phyloP scores from a whole-genome alignment of 2,797 vertebrate genomes.

The Onychomys torridus region DNA sequence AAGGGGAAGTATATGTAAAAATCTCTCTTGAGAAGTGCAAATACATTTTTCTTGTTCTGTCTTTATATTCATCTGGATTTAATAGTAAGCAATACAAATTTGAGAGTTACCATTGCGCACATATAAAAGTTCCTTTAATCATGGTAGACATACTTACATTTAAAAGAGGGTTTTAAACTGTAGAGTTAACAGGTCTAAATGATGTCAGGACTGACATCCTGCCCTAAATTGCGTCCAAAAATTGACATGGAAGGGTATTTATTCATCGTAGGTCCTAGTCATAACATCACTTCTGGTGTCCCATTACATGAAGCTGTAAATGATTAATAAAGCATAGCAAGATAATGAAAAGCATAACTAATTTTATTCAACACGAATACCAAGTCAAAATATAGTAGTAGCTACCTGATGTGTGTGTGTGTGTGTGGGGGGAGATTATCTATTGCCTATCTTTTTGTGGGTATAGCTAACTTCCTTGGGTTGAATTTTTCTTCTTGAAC shows the following conservation, averaged over 20 bases:
- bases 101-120: neutral
- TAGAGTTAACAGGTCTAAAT: neutral
- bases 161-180: neutral
- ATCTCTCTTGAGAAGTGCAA: conserved; percentile 11
- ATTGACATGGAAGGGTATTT: neutral
- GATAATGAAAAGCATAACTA: conserved; percentile 4
- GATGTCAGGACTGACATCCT: neutral
- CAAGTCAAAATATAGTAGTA: conserved; percentile 39
- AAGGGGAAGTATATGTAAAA: conserved; percentile 29
- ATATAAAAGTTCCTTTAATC: neutral
- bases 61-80: neutral
- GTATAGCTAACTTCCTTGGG: too few relatives aligned
- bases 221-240: conserved; percentile 13
- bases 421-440: too few relatives aligned
- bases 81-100: neutral
- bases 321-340: neutral
- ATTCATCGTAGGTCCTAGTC: conserved; percentile 15
- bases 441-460: too few relatives aligned
- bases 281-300: neutral
- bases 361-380: neutral
- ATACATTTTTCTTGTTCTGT: conserved; percentile 21
- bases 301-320: neutral
- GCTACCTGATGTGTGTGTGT: conserved; percentile 14
- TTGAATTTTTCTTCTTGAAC: too few relatives aligned
- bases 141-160: neutral